Conservation (phyloP, 2,113 vertebrate genomes). For the Osmerus mordax region DNA sequence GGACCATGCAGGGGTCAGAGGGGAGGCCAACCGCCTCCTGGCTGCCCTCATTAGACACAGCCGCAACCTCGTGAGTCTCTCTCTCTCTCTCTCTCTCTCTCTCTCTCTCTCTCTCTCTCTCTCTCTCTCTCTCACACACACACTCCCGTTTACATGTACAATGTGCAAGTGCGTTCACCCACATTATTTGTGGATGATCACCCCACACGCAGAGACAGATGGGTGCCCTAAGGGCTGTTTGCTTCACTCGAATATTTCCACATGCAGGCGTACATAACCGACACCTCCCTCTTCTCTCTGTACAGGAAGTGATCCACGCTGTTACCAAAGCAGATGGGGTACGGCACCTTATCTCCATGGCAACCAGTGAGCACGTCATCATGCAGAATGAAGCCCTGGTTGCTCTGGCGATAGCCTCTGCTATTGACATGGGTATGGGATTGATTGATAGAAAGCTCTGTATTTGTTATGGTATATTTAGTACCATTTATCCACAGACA, state of each 20-base stretch:
- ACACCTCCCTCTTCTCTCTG: conserved; percentile 18
- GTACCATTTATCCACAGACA: not conserved
- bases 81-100: conserved; percentile 1
- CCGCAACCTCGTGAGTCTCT: conserved; percentile 68
- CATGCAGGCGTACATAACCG: not conserved
- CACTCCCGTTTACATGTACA: conserved; percentile 13
- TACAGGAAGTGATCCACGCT: conserved; percentile 82
- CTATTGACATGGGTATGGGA: conserved; percentile 76
- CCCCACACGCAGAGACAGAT: conserved; percentile 10
- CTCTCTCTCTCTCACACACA: conserved; percentile 6
- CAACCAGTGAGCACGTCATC: conserved; percentile 79
- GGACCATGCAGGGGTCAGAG: conserved; percentile 69
- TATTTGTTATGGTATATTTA: not conserved
- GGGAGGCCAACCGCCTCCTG: conserved; percentile 81
- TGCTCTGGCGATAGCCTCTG: conserved; percentile 80
- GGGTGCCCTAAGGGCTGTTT: not conserved
- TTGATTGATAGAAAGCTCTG: not conserved
- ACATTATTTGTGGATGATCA: not conserved
- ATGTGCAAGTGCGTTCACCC: not conserved
- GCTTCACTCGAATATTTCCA: too few species aligned
- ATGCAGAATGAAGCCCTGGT: conserved; percentile 87
- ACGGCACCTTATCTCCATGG: conserved; percentile 83
- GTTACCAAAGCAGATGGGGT: conserved; percentile 78
- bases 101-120: conserved; percentile 5
- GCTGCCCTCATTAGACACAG: conserved; percentile 82